phyloP scores from a whole-genome alignment of 2,113 vertebrate species.

The Mastomys coucha region DNA sequence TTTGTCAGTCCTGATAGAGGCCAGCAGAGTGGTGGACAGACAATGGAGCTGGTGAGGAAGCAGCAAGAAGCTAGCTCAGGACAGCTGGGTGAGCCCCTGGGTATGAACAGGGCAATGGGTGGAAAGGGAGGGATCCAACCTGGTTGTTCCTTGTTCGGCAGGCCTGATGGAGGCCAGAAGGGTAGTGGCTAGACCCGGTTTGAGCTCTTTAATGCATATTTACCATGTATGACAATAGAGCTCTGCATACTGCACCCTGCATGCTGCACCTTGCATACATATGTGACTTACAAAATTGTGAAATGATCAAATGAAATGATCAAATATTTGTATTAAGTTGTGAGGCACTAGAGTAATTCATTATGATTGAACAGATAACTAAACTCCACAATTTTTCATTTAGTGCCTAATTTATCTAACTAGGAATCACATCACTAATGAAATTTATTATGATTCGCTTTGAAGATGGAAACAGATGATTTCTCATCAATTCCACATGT shows the following conservation, averaged over 20 bases:
- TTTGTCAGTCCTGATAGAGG: no score
- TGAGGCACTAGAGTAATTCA: background rate
- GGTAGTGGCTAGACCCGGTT: no score
- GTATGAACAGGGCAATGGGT: no score
- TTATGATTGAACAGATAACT: background rate
- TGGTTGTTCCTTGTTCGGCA: no score
- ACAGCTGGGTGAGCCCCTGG: no score
- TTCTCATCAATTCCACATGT: background rate
- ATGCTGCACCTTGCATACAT: background rate
- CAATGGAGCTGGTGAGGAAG: no score
- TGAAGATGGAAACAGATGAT: background rate
- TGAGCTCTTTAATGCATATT: background rate
- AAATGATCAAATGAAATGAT: no score
- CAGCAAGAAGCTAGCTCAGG: no score
- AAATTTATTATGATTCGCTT: constrained; percentile 13
- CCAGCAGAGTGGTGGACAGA: no score
- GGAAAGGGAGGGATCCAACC: no score
- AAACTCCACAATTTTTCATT: constrained; percentile 16
- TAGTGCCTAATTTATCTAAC: constrained; percentile 25
- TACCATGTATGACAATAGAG: background rate
- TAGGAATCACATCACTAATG: background rate
- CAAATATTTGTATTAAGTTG: background rate
- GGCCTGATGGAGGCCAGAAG: no score
- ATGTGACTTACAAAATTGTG: background rate
- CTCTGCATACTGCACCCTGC: background rate